Evolutionary conservation across 2,797 vertebrate species (phyloP).

Genomic region (Lagocephalus sceleratus): DNA sequence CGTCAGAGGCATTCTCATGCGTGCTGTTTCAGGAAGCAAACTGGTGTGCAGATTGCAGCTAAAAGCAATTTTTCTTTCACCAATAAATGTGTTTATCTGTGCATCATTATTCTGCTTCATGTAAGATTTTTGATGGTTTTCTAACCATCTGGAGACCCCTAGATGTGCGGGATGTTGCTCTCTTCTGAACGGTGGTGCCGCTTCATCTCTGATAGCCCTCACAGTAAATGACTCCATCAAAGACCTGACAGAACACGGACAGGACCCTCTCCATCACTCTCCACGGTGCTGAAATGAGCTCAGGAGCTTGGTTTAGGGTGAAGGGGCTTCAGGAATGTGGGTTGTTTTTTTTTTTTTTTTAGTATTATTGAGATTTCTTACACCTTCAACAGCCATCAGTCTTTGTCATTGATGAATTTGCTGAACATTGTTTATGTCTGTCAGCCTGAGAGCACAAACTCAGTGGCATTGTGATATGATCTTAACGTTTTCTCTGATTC

Average conservation of each 20-base stretch:
- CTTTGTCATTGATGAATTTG: slow-evolving; percentile 34
- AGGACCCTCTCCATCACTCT: slow-evolving; percentile 72
- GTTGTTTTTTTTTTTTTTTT: slow-evolving; percentile 32
- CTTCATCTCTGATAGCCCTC: slow-evolving; percentile 41
- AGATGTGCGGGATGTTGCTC: slow-evolving; percentile 17
- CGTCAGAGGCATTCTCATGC: background rate
- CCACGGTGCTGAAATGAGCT: slow-evolving; percentile 75
- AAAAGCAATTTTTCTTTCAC: background rate
- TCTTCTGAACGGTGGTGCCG: slow-evolving; percentile 11
- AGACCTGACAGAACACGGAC: slow-evolving; percentile 70
- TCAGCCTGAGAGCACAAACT: slow-evolving; percentile 17
- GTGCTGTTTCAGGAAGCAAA: background rate
- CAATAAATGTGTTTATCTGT: slow-evolving; percentile 10
- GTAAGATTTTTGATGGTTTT: slow-evolving; percentile 3
- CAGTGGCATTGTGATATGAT: slow-evolving; percentile 3
- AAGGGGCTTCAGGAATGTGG: slow-evolving; percentile 40
- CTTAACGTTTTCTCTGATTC: slow-evolving; percentile 8
- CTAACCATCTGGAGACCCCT: background rate
- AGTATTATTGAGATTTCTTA: slow-evolving; percentile 68
- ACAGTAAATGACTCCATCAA: slow-evolving; percentile 78
- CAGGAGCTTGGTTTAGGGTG: slow-evolving; percentile 65
- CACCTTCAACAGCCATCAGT: slow-evolving; percentile 48
- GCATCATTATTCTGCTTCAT: slow-evolving; percentile 11
- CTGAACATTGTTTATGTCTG: slow-evolving; percentile 22
- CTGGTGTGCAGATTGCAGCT: background rate